phyloP scores from a whole-genome alignment of 2,797 vertebrate species.

The Typhlichthys eigenmanni region DNA sequence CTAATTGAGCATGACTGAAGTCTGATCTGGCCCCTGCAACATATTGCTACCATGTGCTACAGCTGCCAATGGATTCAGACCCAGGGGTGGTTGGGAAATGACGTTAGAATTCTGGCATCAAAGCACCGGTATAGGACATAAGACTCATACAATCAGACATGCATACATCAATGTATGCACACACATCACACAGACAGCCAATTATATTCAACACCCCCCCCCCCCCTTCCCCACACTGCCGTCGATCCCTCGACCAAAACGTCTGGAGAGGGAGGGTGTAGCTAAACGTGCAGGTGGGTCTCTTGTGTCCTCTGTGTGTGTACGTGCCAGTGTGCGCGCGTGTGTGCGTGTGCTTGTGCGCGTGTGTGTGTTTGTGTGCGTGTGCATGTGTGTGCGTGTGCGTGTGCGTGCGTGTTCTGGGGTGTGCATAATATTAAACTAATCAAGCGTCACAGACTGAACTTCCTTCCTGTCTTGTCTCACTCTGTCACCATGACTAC shows the following conservation, averaged over 20 bases:
- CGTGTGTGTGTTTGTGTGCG: slow-evolving; percentile 14
- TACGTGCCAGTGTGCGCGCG: slow-evolving; percentile 8
- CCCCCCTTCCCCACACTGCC: background rate
- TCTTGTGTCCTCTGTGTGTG: slow-evolving; percentile 50
- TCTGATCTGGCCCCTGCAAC: slow-evolving; percentile 47
- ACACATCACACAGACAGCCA: slow-evolving; percentile 24
- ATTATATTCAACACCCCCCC: slow-evolving; percentile 48
- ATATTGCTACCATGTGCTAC: slow-evolving; percentile 80
- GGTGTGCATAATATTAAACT: slow-evolving; percentile 24
- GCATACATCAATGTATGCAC: slow-evolving; percentile 27
- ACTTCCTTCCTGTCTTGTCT: slow-evolving; percentile 50
- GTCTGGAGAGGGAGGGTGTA: slow-evolving; percentile 35
- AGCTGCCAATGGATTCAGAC: slow-evolving; percentile 57
- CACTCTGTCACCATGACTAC: slow-evolving; percentile 50
- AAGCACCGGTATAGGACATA: slow-evolving; percentile 51
- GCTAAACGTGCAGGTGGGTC: slow-evolving; percentile 67
- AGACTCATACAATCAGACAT: slow-evolving; percentile 35
- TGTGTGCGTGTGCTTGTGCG: slow-evolving; percentile 5
- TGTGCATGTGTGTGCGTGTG: slow-evolving; percentile 13
- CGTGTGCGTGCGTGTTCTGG: slow-evolving; percentile 16
- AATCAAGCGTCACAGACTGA: slow-evolving; percentile 63
- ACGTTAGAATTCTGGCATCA: slow-evolving; percentile 64
- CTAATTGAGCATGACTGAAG: slow-evolving; percentile 69
- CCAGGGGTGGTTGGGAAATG: slow-evolving; percentile 52
- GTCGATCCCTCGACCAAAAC: slow-evolving; percentile 15